phyloP scores from a whole-genome alignment of 1,140 invertebrate genomes.

The Melitaea cinxia region DNA sequence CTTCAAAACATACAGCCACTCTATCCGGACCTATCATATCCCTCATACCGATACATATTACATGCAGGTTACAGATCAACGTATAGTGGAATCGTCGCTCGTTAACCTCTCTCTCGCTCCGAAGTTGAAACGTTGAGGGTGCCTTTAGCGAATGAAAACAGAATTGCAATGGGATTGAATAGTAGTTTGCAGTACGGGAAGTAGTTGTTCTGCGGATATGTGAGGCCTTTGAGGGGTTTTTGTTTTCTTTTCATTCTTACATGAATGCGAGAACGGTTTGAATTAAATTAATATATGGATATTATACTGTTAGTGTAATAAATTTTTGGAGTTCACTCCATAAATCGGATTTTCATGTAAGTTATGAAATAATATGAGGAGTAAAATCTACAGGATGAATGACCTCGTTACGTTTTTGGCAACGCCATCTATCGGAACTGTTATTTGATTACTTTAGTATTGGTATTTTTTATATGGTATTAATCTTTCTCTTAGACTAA shows the following conservation, averaged over 20 bases:
- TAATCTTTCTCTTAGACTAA: too few species aligned
- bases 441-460: too few species aligned
- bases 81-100: slow-evolving; percentile 1
- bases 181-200: slow-evolving; percentile 10
- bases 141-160: slow-evolving; percentile 22
- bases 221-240: slow-evolving; percentile 5
- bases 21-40: not conserved
- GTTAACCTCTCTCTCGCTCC: slow-evolving; percentile 16
- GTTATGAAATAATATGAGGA: too few species aligned
- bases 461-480: too few species aligned
- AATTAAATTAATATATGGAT: not conserved
- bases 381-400: too few species aligned
- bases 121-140: slow-evolving; percentile 5
- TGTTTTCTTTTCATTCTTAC: slow-evolving; percentile 6
- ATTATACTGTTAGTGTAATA: not conserved
- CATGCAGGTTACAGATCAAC: not conserved
- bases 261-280: not conserved
- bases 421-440: too few species aligned
- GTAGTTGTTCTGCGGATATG: slow-evolving; percentile 9
- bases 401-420: too few species aligned
- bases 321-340: too few species aligned
- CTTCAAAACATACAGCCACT: slow-evolving; percentile 4
- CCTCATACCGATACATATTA: not conserved
- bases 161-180: slow-evolving; percentile 18
- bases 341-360: too few species aligned